Evolutionary conservation across 2,113 vertebrate genomes (phyloP), one percentile per base, ranked within the genome.

Genomic region (Neogale vison): DNA sequence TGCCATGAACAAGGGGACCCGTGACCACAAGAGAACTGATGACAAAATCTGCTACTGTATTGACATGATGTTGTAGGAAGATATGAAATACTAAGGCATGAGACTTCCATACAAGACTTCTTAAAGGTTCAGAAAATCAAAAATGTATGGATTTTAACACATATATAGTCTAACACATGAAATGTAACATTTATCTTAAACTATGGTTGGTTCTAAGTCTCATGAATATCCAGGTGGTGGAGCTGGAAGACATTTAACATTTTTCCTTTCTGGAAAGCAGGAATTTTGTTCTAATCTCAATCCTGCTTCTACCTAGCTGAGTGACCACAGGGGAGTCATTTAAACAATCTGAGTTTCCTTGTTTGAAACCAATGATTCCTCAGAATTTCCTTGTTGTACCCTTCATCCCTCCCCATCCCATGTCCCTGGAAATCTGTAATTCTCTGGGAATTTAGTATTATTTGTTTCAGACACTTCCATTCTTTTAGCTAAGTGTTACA

Each of bases 1-100:
- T 98, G 98, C 97, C 97, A 61, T 96, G 95, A 88, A 26, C 90
- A 69, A 21, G 31, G 74, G 67, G 67, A 42, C 42, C 72, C 67
- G 7, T 17, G 80, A 63, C 83, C 87, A 39, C 0, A 4, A 94
- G 21, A 36, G 47, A 76, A 45, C 50, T 15, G 17, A 15, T n/a
- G 2, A 61, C 29, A 42, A 11, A 52, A 24, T 20, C 52, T 15
- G 39, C 71, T 36, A 36, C 89, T 34, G 17, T 31, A 17, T 1
- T 20, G 15, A 61, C 23, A 11, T 1, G 4, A 18, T 4, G 34
- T 4, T 59, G 63, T 2, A 13, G 50, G 57, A 36, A 26, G 63
- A 18, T 1, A 47, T 4, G 71, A 57, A 82, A 59, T 20, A 31
- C 67, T 69, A 69, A 69, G 8, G 34, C n/a, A 39, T 3, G 4